Conservation (phyloP, 2,113 vertebrate genomes). For the Callochromis pleurospilus region DNA sequence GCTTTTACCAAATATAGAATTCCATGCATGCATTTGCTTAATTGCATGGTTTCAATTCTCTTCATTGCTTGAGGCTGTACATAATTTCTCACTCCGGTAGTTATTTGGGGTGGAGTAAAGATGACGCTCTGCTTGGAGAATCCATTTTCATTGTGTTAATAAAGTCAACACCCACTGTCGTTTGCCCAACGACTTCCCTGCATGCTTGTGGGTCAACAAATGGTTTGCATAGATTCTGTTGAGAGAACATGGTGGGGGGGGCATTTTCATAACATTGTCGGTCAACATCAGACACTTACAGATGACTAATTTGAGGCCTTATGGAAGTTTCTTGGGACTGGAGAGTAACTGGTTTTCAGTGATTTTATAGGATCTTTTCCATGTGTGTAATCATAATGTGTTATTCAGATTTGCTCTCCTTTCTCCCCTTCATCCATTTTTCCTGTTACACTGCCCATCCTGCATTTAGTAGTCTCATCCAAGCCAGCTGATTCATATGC, state of each 20-base stretch:
- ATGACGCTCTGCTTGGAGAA: constrained; percentile 4
- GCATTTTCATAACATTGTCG: not conserved
- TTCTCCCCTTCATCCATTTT: not conserved
- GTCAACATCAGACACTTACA: not conserved
- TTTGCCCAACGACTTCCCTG: not conserved
- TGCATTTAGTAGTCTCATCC: not conserved
- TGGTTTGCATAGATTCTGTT: not conserved
- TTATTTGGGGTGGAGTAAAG: constrained; percentile 18
- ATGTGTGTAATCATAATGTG: not conserved
- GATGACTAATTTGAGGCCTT: not conserved
- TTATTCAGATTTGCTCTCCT: not conserved
- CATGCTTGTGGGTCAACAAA: not conserved
- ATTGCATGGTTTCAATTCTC: not conserved
- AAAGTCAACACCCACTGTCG: not conserved
- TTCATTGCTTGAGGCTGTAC: not conserved
- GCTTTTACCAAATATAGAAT: not conserved
- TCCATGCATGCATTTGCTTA: not conserved
- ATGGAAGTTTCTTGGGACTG: not conserved
- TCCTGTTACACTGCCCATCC: not conserved
- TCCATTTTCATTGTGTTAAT: not conserved
- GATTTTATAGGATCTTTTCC: not conserved
- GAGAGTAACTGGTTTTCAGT: not conserved
- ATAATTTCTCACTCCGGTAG: not conserved
- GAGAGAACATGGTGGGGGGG: not conserved
- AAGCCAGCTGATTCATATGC: not conserved